phyloP scores from a whole-genome alignment of 2,797 vertebrate species.

The Danio kyathit region DNA sequence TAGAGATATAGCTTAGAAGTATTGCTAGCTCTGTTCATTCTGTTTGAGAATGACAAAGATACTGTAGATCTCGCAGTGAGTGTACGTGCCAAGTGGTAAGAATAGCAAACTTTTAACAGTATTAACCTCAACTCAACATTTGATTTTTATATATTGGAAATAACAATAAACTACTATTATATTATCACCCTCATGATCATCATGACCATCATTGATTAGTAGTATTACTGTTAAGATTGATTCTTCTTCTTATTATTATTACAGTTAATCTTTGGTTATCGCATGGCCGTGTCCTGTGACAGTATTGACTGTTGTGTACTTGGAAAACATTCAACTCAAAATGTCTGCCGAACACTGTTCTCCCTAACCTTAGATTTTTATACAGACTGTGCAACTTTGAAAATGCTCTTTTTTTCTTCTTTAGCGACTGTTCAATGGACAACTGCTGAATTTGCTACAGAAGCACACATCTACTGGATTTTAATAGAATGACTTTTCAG shows the following conservation, averaged over 20 bases:
- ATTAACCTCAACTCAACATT: conserved; percentile 74
- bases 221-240: conserved; percentile 71
- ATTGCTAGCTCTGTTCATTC: conserved; percentile 61
- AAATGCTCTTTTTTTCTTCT: conserved; percentile 43
- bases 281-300: conserved; percentile 86
- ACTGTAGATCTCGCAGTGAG: conserved; percentile 67
- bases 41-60: conserved; percentile 58
- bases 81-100: conserved; percentile 82
- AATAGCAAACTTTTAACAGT: conserved; percentile 75
- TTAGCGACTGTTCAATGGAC: conserved; percentile 46
- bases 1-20: conserved; percentile 60
- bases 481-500: conserved; percentile 85
- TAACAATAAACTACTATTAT: conserved; percentile 78
- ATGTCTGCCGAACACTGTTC: conserved; percentile 67
- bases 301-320: conserved; percentile 87
- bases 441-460: conserved; percentile 87
- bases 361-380: conserved; percentile 30
- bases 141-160: conserved; percentile 78
- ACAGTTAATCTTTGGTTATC: conserved; percentile 79
- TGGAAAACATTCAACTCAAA: conserved; percentile 71
- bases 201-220: conserved; percentile 69
- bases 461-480: conserved; percentile 85
- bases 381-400: conserved; percentile 60
- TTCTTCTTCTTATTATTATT: conserved; percentile 73
- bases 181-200: conserved; percentile 68